Percentiles rank a stretch among this genome's conserved stretches.
These are phyloP conservation scores for Paelopatides confundens DNA, from an alignment of 53 echinoderm and acorn worm species.

Conservation along the genomic window DNA sequence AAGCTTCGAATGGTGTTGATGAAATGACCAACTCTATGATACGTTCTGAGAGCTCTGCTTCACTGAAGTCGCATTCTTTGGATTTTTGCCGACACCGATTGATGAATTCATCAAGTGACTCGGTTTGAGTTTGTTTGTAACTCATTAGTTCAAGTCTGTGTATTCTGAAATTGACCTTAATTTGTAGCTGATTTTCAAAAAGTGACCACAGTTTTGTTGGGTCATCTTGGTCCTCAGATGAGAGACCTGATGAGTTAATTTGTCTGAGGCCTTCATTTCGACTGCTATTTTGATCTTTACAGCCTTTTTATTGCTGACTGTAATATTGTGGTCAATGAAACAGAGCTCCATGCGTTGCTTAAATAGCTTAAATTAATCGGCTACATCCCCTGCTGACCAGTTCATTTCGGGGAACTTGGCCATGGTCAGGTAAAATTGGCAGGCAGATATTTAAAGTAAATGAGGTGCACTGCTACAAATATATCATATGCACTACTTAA, in stretches of 20 bases:
- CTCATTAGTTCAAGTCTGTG: constrained; percentile 60
- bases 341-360: no score
- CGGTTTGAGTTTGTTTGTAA: constrained; percentile 44
- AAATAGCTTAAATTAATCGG: no score
- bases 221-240: constrained; percentile 58
- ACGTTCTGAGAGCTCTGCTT: constrained; percentile 46
- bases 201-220: constrained; percentile 63
- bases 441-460: no score
- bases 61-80: constrained; percentile 51
- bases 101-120: constrained; percentile 65
- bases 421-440: no score
- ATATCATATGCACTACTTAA: no score
- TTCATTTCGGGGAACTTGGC: no score
- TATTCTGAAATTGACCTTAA: constrained; percentile 69
- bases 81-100: constrained; percentile 66
- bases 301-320: no score
- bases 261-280: constrained; percentile 73
- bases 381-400: no score
- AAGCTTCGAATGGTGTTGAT: constrained; percentile 57
- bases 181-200: constrained; percentile 60
- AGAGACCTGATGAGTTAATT: constrained; percentile 69
- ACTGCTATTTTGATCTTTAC: no score
- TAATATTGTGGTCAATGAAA: no score
- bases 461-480: no score
- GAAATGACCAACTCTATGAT: constrained; percentile 69